Percentiles rank a stretch among this genome's conserved stretches.
phyloP scores from a whole-genome alignment of 1,140 invertebrate species.

The Drosophila murphyi region DNA sequence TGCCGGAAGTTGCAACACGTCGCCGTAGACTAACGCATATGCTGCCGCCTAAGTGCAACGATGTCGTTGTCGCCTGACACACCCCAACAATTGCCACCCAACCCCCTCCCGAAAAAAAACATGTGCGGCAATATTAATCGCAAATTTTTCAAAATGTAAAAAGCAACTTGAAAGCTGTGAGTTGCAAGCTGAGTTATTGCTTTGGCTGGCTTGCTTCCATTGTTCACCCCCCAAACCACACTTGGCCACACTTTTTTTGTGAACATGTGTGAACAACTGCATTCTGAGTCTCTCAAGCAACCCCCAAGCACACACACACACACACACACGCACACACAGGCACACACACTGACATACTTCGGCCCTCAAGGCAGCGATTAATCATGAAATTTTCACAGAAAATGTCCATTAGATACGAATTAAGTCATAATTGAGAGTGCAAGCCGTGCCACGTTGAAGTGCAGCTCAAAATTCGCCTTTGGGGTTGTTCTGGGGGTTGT shows the following conservation, averaged over 20 bases:
- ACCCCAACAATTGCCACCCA: constrained; percentile 63
- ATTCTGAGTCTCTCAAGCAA: constrained; percentile 19
- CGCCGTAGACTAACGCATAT: constrained; percentile 61
- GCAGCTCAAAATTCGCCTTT: constrained; percentile 43
- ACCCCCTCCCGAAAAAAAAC: constrained; percentile 4
- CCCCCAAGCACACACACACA: constrained; percentile 17
- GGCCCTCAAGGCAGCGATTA: constrained; percentile 71
- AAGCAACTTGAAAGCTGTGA: constrained; percentile 44
- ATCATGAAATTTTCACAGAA: constrained; percentile 81
- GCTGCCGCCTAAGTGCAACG: constrained; percentile 55
- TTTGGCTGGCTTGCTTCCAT: constrained; percentile 31
- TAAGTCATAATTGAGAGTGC: constrained; percentile 84
- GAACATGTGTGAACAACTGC: constrained; percentile 81
- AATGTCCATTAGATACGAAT: constrained; percentile 84
- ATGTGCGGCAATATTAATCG: constrained; percentile 38
- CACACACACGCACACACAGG: neutral
- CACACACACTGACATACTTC: neutral
- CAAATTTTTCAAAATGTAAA: constrained; percentile 56
- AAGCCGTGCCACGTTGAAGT: constrained; percentile 64
- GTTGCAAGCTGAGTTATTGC: constrained; percentile 66
- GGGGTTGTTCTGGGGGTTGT: constrained; percentile 16
- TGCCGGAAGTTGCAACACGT: constrained; percentile 77
- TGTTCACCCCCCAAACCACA: constrained; percentile 60
- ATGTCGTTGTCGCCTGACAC: constrained; percentile 45
- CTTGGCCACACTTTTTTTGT: constrained; percentile 55